These are phyloP conservation scores for Epinephelus malabaricus DNA, from an alignment of 2,797 vertebrate species.

Conservation along the genomic window DNA sequence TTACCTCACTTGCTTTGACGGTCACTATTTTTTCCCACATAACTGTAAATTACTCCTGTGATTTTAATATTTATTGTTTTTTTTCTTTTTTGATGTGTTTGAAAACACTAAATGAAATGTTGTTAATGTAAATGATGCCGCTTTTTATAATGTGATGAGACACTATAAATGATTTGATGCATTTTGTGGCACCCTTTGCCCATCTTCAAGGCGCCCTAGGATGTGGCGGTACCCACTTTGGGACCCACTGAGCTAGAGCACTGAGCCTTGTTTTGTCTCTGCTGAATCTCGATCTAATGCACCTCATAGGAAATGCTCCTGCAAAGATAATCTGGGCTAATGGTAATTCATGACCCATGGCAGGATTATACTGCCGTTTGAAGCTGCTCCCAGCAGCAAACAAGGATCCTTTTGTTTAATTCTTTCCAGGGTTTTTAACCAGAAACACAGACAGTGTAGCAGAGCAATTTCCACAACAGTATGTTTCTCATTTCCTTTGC, in stretches of 20 bases:
- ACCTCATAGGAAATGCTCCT: slow-evolving; percentile 60
- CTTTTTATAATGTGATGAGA: background rate
- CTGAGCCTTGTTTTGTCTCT: slow-evolving; percentile 41
- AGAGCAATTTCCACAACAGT: slow-evolving; percentile 25
- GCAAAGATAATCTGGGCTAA: slow-evolving; percentile 67
- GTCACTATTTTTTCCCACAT: background rate
- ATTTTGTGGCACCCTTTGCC: background rate
- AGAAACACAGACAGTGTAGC: slow-evolving; percentile 29
- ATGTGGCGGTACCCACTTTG: background rate
- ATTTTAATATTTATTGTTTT: background rate
- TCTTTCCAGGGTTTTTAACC: slow-evolving; percentile 46
- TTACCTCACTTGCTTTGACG: background rate
- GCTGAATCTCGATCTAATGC: slow-evolving; percentile 49
- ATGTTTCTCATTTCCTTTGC: slow-evolving; percentile 68
- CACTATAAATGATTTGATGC: background rate
- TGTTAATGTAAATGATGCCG: too few species aligned
- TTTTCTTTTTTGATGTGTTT: background rate
- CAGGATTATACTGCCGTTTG: slow-evolving; percentile 71
- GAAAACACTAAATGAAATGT: background rate
- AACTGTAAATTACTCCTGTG: background rate
- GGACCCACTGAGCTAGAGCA: background rate
- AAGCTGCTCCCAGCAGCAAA: slow-evolving; percentile 64
- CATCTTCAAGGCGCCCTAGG: background rate
- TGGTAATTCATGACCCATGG: slow-evolving; percentile 68
- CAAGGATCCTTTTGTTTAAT: slow-evolving; percentile 70